Base-by-base conservation (phyloP, 1,140 invertebrate genomes). In the Cydia fagiglandana region DNA sequence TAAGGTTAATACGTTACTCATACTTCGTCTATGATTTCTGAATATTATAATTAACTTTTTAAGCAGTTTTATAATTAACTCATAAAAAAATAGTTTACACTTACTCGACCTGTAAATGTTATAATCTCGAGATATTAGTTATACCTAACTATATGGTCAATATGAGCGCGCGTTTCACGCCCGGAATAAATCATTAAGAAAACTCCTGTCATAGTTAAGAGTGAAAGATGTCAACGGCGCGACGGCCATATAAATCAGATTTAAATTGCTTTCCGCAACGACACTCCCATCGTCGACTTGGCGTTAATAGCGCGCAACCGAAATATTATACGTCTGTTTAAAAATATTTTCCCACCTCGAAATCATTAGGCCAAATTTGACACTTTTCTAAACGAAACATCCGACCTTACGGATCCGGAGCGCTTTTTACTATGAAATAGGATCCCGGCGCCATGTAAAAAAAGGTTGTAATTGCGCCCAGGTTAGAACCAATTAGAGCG, bases 231-330 rank as follows among this genome's bases (percentile, higher is more conserved):
- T 89, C 87, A 89, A 81, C 88, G 86, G 66, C 79, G 78, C 73
- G 80, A 77, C 77, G 77, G 82, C 80, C 81, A 77, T 75, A 90
- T 91, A 91, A 90, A 90, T 92, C 88, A 91, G 81, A 83, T 84
- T 84, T 86, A 88, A 89, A 91, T 90, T 88, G 88, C 89, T 91
- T 88, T 88, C 89, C 85, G 82, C 89, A 86, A 86, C 81, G 88
- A 86, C 87, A 88, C 88, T 83, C 88, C 88, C 86, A 90, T 81
- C 83, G 85, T 83, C 85, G 85, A 88, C 78, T 86, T 80, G 82
- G 84, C 86, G 86, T 88, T 89, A 92, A 92, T 91, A 87, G 88
- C 88, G 86, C 90, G 90, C 86, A 90, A 85, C 83, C 83, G 85
- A 86, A 90, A 87, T 84, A 76, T 86, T 87, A 88, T 83, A 87